Evolutionary conservation across 1,140 invertebrate genomes (phyloP), one percentile per base, ranked within the genome.

Genomic region (Drosophila mojavensis): DNA sequence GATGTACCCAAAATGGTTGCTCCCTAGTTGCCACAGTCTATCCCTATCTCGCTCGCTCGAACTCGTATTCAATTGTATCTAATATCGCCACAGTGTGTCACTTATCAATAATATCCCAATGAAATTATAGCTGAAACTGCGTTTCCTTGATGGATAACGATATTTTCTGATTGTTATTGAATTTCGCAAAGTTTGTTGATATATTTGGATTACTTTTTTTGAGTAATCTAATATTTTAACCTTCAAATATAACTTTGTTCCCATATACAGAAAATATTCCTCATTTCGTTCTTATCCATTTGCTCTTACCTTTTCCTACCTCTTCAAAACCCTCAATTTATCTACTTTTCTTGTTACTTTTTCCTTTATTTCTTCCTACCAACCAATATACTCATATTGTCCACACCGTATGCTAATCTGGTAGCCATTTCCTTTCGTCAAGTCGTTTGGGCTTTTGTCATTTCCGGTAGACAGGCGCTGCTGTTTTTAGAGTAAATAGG

Each of bases 31-130:
- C 6, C 26, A 7, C n/a, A 30, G 15, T 9, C 51, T 54, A 54
- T 33, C 6, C 51, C 28, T 24, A 24, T 36, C 26, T 30, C 30
- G 17, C 47, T 50, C 15, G 11, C 43, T 41, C 30, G 13, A 17
- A 11, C 41, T 62, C 28, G 11, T 5, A 33, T 30, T 13, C 39
- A 50, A 50, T 53, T 73, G 20, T 61, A 58, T 54, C 39, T 63
- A 62, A 51, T 28, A 48, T 62, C 59, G 48, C 4, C 26, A 77
- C 81, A 85, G 81, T 85, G 78, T 70, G 74, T 74, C 76, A 64
- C 69, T 79, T 9, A 33, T 33, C 36, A 9, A 17, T 60, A 9
- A 41, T 9, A 59, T 11, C 13, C n/a, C 4, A 9, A 10, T 36
- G 36, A 41, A 26, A 58, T 55, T 11, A 11, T 4, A 33, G n/a